Percentiles rank a stretch among this genome's conserved stretches.
phyloP scores from a whole-genome alignment of 1,140 invertebrate species.

The Ceratosolen solmsi region DNA sequence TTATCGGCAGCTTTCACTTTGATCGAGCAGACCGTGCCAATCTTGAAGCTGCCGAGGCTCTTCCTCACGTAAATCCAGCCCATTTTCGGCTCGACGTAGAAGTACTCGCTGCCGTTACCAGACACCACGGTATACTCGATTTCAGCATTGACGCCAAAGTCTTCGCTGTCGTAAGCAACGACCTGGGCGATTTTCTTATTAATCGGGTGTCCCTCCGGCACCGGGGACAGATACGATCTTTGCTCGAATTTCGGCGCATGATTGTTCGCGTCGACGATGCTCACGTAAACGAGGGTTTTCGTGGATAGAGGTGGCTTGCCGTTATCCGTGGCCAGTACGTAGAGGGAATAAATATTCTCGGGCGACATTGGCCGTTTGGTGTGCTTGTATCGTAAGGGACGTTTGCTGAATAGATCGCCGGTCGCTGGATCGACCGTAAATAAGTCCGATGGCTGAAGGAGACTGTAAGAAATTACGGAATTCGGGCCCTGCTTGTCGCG shows the following conservation, averaged over 20 bases:
- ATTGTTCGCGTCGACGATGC: conserved; percentile 92
- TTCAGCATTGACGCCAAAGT: conserved; percentile 90
- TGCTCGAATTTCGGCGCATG: conserved; percentile 87
- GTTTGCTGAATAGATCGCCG: conserved; percentile 91
- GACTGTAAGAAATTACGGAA: conserved; percentile 91
- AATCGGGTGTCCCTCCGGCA: conserved; percentile 83
- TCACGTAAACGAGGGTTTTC: conserved; percentile 87
- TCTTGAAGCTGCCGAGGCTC: conserved; percentile 74
- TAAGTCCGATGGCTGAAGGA: conserved; percentile 91
- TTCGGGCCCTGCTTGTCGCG: conserved; percentile 95
- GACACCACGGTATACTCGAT: conserved; percentile 85
- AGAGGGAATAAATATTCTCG: conserved; percentile 90
- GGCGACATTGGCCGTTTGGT: conserved; percentile 84
- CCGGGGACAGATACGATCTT: conserved; percentile 83
- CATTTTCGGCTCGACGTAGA: conserved; percentile 82
- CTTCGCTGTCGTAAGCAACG: conserved; percentile 83
- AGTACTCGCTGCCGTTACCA: conserved; percentile 86
- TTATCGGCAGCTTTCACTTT: conserved; percentile 85
- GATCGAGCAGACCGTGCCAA: conserved; percentile 78
- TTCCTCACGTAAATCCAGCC: conserved; percentile 87
- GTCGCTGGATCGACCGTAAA: conserved; percentile 93
- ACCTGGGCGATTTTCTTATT: conserved; percentile 84
- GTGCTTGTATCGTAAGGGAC: conserved; percentile 86
- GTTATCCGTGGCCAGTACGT: conserved; percentile 91
- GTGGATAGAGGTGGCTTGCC: conserved; percentile 93